Base-by-base conservation (phyloP, 2,113 vertebrate genomes). In the Apodemus speciosus region DNA sequence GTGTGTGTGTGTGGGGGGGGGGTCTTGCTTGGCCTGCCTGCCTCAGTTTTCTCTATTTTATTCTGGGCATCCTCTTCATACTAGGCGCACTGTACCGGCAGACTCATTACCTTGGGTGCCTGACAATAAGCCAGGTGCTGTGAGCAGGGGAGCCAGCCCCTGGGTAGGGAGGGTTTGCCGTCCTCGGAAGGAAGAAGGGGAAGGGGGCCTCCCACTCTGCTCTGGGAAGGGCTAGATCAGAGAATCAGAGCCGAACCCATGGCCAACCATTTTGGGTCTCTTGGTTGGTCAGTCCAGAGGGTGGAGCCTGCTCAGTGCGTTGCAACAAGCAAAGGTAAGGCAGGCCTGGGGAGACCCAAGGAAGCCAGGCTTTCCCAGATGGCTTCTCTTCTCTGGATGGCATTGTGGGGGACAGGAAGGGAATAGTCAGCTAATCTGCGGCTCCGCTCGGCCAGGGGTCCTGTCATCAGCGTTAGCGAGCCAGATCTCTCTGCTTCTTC, bases 401-500 rank as follows among this genome's bases (percentile, higher is more conserved):
- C 30, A 27, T 10, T 0, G 2, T 27, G 25, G 9, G 46, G 62
- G 49, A 5, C 18, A 23, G 35, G 11, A 30, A 21, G 49, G 53
- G 3, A 23, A 58, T 1, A 75, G 14, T 58, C 18, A 8, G 27
- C 66, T 0, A 2, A 68, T 30, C 75, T 1, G 40, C 0, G 14
- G 11, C n/a, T 68, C 8, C 6, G 32, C 21, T 30, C 38, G 15
- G 66, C 58, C 0, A 60, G 0, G 18, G 64, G 0, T 35, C 43
- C 8, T 30, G 11, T n/a, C 32, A 32, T 14, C 71, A 2, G 2
- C 0, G 66, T 3, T 49, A 53, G 38, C 43, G 68, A 51, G 51
- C 68, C 0, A 0, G 27, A 69, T 3, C 4, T 53, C 16, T 64
- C 62, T 38, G 43, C 40, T 23, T 46, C 56, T 43, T 20, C 27